Percentiles rank a stretch among this genome's conserved stretches.
phyloP scores from a whole-genome alignment of 2,797 vertebrate genomes.

The Siniperca obscura region DNA sequence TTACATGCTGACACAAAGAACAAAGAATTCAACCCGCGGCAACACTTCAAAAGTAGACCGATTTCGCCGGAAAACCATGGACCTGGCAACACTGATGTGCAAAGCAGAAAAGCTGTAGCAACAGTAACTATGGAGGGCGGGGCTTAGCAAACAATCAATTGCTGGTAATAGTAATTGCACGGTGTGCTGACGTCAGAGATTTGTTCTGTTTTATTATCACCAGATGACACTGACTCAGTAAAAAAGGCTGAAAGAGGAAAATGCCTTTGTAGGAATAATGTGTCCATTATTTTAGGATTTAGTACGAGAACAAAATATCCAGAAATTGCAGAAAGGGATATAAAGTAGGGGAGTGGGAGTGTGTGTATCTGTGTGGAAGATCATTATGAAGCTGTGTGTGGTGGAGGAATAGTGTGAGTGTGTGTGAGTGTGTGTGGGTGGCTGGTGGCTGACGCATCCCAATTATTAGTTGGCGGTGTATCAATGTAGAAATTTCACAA shows the following conservation, averaged over 20 bases:
- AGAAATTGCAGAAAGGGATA: conserved; percentile 47
- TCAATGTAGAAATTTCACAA: conserved; percentile 18
- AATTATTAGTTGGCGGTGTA: conserved; percentile 56
- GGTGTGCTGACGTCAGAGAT: neutral
- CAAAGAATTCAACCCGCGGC: no score
- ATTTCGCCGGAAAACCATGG: no score
- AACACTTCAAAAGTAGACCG: no score
- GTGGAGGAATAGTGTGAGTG: conserved; percentile 24
- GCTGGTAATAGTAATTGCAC: no score
- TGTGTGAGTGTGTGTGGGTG: conserved; percentile 50
- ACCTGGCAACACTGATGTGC: no score
- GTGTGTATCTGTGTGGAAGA: conserved; percentile 56
- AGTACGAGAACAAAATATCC: conserved; percentile 48
- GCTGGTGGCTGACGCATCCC: conserved; percentile 56
- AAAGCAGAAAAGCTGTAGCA: no score
- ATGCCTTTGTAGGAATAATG: conserved; percentile 34
- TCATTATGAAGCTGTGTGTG: conserved; percentile 59
- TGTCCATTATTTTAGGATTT: conserved; percentile 54
- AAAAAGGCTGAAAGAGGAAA: conserved; percentile 27
- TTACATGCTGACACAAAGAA: no score
- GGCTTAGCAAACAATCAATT: no score
- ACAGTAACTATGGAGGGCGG: no score
- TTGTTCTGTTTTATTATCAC: neutral
- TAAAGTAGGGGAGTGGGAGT: conserved; percentile 35
- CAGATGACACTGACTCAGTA: conserved; percentile 13